phyloP scores from a whole-genome alignment of 2,888 invertebrate genomes.

The Bhutanitis thaidina region DNA sequence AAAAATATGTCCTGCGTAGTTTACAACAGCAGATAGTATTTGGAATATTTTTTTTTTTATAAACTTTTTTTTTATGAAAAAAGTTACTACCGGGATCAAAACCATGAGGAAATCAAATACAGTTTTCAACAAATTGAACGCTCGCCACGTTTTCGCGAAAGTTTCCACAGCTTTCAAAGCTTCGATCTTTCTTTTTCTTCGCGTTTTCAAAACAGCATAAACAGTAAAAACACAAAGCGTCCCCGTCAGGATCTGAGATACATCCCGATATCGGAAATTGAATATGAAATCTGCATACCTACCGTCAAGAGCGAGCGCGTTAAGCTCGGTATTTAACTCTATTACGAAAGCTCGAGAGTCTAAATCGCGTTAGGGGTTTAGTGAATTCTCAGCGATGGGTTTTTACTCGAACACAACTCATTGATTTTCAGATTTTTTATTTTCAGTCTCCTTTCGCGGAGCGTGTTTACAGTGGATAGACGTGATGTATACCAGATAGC shows the following conservation, averaged over 20 bases:
- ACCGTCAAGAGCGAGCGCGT: background rate
- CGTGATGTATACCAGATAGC: conserved; percentile 4
- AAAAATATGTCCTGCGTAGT: too few species aligned
- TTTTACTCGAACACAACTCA: conserved; percentile 4
- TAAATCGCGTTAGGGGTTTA: background rate
- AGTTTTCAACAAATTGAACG: too few species aligned
- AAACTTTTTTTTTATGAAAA: too few species aligned
- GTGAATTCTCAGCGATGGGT: background rate
- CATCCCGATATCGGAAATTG: conserved; percentile 49
- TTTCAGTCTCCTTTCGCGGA: conserved; percentile 5
- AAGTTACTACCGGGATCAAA: too few species aligned
- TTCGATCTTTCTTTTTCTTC: background rate
- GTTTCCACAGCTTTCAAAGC: background rate
- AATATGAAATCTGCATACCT: conserved; percentile 42
- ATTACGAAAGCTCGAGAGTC: background rate
- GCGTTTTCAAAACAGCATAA: background rate
- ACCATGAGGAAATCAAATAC: too few species aligned
- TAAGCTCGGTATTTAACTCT: conserved; percentile 1
- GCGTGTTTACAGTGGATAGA: conserved; percentile 6
- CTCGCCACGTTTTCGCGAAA: background rate
- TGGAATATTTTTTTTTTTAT: too few species aligned
- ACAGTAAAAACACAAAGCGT: conserved; percentile 18
- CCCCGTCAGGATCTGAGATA: conserved; percentile 24
- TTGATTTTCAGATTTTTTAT: conserved; percentile 17
- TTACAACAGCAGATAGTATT: too few species aligned